Evolutionary conservation across 2,797 vertebrate species (phyloP).

Genomic region (Tenualosa thibaudeaui): DNA sequence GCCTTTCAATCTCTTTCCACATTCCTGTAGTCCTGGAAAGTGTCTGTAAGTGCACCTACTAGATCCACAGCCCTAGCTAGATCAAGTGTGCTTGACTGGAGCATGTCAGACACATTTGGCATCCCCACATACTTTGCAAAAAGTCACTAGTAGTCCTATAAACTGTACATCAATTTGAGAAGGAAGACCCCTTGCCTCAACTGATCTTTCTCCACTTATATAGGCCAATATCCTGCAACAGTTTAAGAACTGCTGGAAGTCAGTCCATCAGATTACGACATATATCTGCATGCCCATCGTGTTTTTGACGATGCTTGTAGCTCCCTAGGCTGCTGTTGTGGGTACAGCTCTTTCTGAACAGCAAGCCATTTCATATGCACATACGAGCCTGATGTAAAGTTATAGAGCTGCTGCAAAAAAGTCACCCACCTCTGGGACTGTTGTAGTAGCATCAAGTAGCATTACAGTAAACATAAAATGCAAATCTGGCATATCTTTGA

Average conservation of each 20-base stretch:
- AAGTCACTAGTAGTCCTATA: conserved; percentile 38
- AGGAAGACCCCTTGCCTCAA: neutral
- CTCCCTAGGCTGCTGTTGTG: conserved; percentile 24
- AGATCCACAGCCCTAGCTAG: conserved; percentile 27
- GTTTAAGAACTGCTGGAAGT: too few relatives aligned
- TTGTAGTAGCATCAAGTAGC: neutral
- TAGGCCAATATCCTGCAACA: too few relatives aligned
- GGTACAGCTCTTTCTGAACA: conserved; percentile 34
- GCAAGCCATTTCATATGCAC: conserved; percentile 13
- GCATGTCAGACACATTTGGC: conserved; percentile 37
- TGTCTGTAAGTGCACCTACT: neutral
- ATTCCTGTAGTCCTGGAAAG: conserved; percentile 24
- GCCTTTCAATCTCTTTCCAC: conserved; percentile 24
- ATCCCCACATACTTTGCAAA: conserved; percentile 41
- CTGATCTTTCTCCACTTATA: too few relatives aligned
- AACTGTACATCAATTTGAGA: conserved; percentile 39
- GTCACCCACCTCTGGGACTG: neutral
- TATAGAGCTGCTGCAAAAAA: neutral
- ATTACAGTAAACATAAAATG: neutral
- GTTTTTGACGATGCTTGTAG: conserved; percentile 31
- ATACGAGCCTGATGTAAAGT: neutral
- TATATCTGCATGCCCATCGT: conserved; percentile 27
- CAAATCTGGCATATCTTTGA: neutral
- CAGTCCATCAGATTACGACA: neutral
- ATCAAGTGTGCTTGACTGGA: conserved; percentile 35